A percentile compares a stretch with the other conserved stretches of the same genome.
These are phyloP conservation scores for Noctilio leporinus DNA, from an alignment of 2,113 vertebrate genomes.

Conservation along the genomic window DNA sequence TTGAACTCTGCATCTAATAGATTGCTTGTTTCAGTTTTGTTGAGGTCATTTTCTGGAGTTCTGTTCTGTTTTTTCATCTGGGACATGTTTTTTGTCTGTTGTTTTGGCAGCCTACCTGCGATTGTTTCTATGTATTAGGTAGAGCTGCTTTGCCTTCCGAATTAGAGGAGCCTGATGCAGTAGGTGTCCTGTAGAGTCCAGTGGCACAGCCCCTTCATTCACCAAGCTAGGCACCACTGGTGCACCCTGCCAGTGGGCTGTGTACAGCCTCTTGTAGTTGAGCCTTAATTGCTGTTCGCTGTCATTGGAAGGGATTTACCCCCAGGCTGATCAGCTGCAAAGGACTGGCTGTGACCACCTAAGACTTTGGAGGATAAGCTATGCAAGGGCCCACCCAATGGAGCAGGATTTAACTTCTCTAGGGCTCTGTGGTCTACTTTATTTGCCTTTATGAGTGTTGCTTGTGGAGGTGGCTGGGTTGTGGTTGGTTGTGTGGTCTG, in stretches of 20 bases:
- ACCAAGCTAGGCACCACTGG: not conserved
- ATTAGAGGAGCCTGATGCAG: not conserved
- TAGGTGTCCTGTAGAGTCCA: not conserved
- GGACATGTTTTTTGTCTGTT: not conserved
- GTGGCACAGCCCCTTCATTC: not conserved
- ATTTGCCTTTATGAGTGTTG: not conserved
- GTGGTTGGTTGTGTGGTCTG: not conserved
- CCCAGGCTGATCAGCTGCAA: not conserved
- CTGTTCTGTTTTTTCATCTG: not conserved
- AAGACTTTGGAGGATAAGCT: not conserved
- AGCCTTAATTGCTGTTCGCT: not conserved
- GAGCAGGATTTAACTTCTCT: not conserved
- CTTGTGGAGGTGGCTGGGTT: not conserved
- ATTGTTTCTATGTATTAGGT: not conserved
- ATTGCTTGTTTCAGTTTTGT: not conserved
- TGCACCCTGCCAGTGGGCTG: not conserved
- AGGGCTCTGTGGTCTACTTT: not conserved
- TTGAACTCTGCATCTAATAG: too few relatives aligned
- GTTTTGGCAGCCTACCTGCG: not conserved
- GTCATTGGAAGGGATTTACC: not conserved
- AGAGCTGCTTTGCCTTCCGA: not conserved
- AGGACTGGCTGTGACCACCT: not conserved
- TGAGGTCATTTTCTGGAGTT: not conserved
- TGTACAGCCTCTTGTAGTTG: not conserved
- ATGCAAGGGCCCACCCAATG: not conserved